Evolutionary conservation across 1,140 invertebrate species (phyloP).

Genomic region (Anastrepha obliqua): DNA sequence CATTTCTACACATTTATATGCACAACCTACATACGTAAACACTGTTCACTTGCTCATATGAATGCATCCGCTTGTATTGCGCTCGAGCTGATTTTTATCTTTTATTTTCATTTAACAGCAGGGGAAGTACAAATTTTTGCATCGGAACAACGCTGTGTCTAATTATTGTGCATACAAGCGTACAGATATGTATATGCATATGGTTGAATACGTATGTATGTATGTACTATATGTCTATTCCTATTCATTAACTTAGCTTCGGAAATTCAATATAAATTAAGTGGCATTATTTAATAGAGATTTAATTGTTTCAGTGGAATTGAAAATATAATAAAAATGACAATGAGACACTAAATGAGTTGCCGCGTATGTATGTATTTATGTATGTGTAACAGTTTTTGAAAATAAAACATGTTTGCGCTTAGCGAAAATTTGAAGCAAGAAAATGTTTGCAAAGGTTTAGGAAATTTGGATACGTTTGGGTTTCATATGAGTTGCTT

Average conservation of each 20-base stretch:
- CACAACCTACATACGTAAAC: neutral
- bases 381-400: too few species aligned
- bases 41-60: neutral
- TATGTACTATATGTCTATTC: neutral
- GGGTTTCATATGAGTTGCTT: too few species aligned
- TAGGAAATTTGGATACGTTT: too few species aligned
- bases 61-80: neutral
- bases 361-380: too few species aligned
- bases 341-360: too few species aligned
- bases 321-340: neutral
- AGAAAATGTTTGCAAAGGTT: too few species aligned
- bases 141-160: neutral
- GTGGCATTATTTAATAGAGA: neutral
- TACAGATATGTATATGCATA: neutral
- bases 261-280: neutral
- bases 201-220: too few species aligned
- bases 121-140: conserved; percentile 17
- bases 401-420: too few species aligned
- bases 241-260: neutral
- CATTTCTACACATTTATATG: neutral
- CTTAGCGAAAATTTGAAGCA: too few species aligned
- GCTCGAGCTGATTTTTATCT: neutral
- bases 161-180: neutral
- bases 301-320: neutral
- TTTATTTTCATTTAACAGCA: neutral